These are phyloP conservation scores for Caradrina kadenii DNA, from an alignment of 2,888 invertebrate species.

Conservation along the genomic window DNA sequence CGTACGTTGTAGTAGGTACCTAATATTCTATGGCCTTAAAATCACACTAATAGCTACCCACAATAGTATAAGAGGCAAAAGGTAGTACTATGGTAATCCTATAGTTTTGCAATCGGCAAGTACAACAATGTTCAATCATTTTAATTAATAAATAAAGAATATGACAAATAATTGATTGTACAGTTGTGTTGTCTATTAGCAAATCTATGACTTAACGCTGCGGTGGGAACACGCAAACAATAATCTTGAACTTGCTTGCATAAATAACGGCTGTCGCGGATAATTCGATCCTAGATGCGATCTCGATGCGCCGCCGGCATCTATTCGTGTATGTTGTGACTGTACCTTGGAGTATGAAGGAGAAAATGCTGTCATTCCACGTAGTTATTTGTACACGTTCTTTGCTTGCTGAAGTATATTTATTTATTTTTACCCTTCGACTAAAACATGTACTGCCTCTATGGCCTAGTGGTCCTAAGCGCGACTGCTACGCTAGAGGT, in stretches of 20 bases:
- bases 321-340: conserved; percentile 18
- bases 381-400: too few species aligned
- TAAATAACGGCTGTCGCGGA: conserved; percentile 53
- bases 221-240: conserved; percentile 57
- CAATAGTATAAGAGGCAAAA: not conserved
- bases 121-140: conserved; percentile 31
- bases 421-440: too few species aligned
- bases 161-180: conserved; percentile 51
- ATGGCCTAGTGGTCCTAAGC: too few species aligned
- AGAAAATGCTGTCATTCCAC: not conserved
- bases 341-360: conserved; percentile 26
- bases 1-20: too few species aligned
- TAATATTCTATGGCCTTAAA: too few species aligned
- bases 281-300: conserved; percentile 52
- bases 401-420: too few species aligned
- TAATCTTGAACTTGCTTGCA: conserved; percentile 62
- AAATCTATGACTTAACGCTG: conserved; percentile 47
- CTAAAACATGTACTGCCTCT: too few species aligned
- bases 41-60: too few species aligned
- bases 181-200: conserved; percentile 49
- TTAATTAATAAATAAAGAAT: conserved; percentile 33
- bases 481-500: too few species aligned
- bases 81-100: not conserved
- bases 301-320: conserved; percentile 49
- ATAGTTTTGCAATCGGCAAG: conserved; percentile 17